A percentile compares a stretch with the other conserved stretches of the same genome.
These are phyloP conservation scores for Dicrostonyx torquatus DNA, from an alignment of 2,797 vertebrate genomes.

Conservation along the genomic window DNA sequence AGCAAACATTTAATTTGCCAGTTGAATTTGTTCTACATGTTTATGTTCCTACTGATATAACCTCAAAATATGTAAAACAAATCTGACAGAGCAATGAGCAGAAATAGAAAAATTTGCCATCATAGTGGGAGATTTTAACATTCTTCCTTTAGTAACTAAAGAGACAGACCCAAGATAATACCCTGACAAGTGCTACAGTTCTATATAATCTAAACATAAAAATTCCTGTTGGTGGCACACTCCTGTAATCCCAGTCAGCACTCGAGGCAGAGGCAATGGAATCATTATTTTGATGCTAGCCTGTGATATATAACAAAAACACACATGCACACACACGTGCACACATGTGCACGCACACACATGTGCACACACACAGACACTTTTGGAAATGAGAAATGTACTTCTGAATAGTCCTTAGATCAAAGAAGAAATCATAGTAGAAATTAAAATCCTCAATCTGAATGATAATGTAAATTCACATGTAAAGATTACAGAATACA, in stretches of 20 bases:
- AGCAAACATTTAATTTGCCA: slow-evolving; percentile 44
- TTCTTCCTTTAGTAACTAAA: not conserved
- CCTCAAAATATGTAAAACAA: slow-evolving; percentile 20
- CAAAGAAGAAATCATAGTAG: not conserved
- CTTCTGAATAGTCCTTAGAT: not conserved
- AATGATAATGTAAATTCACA: slow-evolving; percentile 9
- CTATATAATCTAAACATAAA: not conserved
- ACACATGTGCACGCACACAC: not conserved
- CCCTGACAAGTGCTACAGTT: not conserved
- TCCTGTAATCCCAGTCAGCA: not conserved
- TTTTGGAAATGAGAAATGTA: not conserved
- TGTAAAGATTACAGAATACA: not conserved
- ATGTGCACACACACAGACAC: not conserved
- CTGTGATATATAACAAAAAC: not conserved
- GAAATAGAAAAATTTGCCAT: not conserved
- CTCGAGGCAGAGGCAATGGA: not conserved
- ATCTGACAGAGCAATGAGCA: slow-evolving; percentile 17
- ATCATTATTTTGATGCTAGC: not conserved
- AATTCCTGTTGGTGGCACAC: not conserved
- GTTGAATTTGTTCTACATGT: slow-evolving; percentile 33
- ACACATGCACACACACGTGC: not conserved
- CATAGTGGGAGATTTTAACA: not conserved
- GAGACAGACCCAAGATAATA: not conserved
- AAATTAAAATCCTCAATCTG: slow-evolving; percentile 20
- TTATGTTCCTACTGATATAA: not conserved